phyloP scores from a whole-genome alignment of 2,113 vertebrate species.

The Cryptomyrus ogoouensis region DNA sequence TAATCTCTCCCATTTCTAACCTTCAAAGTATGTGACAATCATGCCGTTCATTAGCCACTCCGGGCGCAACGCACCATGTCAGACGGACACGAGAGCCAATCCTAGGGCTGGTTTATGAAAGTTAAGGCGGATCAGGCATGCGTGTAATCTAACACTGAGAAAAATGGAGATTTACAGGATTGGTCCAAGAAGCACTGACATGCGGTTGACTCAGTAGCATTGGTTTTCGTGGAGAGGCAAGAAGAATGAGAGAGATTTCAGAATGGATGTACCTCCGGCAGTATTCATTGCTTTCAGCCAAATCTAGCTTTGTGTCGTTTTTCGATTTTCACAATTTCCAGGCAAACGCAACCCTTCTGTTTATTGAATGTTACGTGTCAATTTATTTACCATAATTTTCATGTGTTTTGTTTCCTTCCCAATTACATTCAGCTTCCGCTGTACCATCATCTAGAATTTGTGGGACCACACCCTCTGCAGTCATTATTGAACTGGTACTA shows the following conservation, averaged over 20 bases:
- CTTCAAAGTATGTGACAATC: neutral
- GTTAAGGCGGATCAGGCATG: neutral
- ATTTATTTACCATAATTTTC: constrained; percentile 31
- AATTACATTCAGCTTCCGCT: constrained; percentile 50
- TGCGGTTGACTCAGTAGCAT: neutral
- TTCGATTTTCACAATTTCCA: neutral
- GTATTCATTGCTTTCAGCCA: neutral
- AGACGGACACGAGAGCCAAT: neutral
- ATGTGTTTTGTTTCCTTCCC: constrained; percentile 35
- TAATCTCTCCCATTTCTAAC: neutral
- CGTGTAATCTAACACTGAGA: neutral
- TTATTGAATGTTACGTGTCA: neutral
- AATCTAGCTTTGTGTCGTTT: neutral
- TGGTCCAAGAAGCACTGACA: neutral
- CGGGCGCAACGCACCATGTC: neutral
- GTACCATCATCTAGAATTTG: constrained; percentile 67
- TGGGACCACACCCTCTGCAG: constrained; percentile 67
- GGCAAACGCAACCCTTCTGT: neutral
- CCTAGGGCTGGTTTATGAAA: neutral
- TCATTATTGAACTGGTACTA: constrained; percentile 46
- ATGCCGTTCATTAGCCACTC: neutral
- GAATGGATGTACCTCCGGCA: neutral
- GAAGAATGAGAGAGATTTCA: neutral
- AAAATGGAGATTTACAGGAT: neutral
- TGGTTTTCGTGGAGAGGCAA: neutral